phyloP scores from a whole-genome alignment of 2,113 vertebrate genomes.

The Cyphomyrus plagiostoma region DNA sequence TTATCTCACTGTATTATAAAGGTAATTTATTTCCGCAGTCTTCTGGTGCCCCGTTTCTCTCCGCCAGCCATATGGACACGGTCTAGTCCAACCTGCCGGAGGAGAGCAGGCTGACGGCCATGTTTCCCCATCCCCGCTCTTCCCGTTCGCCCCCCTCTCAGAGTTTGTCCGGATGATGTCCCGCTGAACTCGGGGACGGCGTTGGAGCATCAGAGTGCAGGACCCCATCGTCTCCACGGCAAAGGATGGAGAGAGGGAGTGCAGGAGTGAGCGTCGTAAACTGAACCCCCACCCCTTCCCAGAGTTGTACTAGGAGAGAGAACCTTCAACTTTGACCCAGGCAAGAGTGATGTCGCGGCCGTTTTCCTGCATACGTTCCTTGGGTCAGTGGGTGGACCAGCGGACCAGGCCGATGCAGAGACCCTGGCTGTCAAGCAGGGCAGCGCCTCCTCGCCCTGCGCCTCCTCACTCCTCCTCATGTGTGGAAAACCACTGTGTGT shows the following conservation, averaged over 20 bases:
- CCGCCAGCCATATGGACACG: background rate
- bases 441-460: background rate
- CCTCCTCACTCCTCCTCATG: background rate
- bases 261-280: conserved; percentile 10
- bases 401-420: background rate
- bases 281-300: background rate
- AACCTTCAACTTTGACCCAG: conserved; percentile 17
- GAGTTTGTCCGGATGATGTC: conserved; percentile 98
- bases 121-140: conserved; percentile 21
- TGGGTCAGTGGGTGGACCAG: background rate
- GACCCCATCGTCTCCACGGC: background rate
- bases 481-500: background rate
- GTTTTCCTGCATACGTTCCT: background rate
- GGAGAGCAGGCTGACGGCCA: background rate
- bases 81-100: background rate
- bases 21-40: background rate
- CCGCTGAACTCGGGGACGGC: conserved; percentile 63
- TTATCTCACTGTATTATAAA: background rate
- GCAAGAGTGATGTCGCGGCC: conserved; percentile 18
- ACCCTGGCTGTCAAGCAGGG: background rate
- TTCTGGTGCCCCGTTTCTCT: background rate
- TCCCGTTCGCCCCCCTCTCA: conserved; percentile 44
- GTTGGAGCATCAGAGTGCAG: background rate
- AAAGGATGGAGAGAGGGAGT: background rate
- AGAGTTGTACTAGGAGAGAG: conserved; percentile 22